Percentiles rank a stretch among this genome's conserved stretches.
These are phyloP conservation scores for Setophaga kirtlandii DNA, from an alignment of 2,113 vertebrate species.

Conservation along the genomic window DNA sequence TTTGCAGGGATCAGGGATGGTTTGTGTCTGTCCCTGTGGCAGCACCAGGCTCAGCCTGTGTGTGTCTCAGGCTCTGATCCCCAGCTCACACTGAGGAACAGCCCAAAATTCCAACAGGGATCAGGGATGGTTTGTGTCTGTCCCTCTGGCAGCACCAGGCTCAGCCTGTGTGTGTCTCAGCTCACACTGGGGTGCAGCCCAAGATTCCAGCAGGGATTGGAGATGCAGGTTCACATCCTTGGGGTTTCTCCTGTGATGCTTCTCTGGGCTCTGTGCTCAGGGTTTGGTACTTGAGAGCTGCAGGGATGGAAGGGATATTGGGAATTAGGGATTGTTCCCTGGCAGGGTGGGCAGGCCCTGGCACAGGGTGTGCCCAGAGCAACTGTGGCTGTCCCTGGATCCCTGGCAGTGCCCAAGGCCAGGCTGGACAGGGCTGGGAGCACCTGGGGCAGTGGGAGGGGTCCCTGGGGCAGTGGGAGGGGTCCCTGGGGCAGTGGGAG, in stretches of 20 bases:
- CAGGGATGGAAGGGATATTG: background rate
- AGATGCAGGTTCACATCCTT: background rate
- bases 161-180: too few species aligned
- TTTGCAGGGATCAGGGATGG: accelerated
- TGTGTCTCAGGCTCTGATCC: background rate
- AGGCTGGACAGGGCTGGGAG: background rate
- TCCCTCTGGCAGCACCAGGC: too few species aligned
- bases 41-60: background rate
- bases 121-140: too few species aligned
- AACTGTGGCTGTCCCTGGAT: background rate
- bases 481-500: background rate
- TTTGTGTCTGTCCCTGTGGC: background rate
- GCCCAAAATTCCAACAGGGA: background rate
- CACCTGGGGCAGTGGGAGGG: background rate
- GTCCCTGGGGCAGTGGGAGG: background rate
- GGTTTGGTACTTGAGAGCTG: background rate
- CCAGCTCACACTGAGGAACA: background rate
- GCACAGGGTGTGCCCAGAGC: background rate
- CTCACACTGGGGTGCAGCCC: too few species aligned
- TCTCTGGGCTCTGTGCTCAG: background rate
- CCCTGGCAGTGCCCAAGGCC: background rate
- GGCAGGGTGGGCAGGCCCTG: accelerated
- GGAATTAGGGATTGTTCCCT: background rate
- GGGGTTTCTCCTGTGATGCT: background rate
- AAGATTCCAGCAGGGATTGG: too few species aligned